Evolutionary conservation across 1,140 invertebrate species (phyloP).

Genomic region (Oscheius sp.): DNA sequence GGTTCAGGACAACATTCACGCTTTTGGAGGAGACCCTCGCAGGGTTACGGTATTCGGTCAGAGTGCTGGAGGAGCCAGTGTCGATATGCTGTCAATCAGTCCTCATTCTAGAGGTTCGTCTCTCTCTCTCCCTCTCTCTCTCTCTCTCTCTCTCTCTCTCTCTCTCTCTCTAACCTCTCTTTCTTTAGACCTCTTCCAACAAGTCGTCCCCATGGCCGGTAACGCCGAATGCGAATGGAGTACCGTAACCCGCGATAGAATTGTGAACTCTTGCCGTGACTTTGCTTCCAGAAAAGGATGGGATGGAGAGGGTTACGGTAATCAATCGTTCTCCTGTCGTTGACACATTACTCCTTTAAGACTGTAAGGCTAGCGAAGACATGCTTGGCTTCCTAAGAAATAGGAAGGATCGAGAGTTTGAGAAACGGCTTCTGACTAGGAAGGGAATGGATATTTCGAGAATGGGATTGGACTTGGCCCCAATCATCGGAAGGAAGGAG

Average conservation of each 20-base stretch:
- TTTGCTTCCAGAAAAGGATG: constrained; percentile 30
- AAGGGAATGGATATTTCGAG: constrained; percentile 31
- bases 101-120: constrained; percentile 45
- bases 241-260: constrained; percentile 15
- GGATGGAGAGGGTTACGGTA: constrained; percentile 7
- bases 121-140: not conserved
- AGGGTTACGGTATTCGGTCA: constrained; percentile 61
- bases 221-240: constrained; percentile 43
- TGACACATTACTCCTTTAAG: constrained; percentile 9
- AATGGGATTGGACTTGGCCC: constrained; percentile 28
- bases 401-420: constrained; percentile 25
- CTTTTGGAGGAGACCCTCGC: constrained; percentile 67
- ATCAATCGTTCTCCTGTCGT: not conserved
- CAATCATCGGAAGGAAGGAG: constrained; percentile 13
- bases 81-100: constrained; percentile 35
- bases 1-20: constrained; percentile 63
- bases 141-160: not conserved
- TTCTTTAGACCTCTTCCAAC: constrained; percentile 48
- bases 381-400: constrained; percentile 28
- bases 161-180: not conserved
- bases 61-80: constrained; percentile 51
- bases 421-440: constrained; percentile 23
- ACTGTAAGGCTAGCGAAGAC: constrained; percentile 10
- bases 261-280: constrained; percentile 5
- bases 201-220: constrained; percentile 46